Evolutionary conservation across 2,113 vertebrate species (phyloP), one percentile per base, ranked within the genome.

Genomic region (Zosterops hypoxanthus): DNA sequence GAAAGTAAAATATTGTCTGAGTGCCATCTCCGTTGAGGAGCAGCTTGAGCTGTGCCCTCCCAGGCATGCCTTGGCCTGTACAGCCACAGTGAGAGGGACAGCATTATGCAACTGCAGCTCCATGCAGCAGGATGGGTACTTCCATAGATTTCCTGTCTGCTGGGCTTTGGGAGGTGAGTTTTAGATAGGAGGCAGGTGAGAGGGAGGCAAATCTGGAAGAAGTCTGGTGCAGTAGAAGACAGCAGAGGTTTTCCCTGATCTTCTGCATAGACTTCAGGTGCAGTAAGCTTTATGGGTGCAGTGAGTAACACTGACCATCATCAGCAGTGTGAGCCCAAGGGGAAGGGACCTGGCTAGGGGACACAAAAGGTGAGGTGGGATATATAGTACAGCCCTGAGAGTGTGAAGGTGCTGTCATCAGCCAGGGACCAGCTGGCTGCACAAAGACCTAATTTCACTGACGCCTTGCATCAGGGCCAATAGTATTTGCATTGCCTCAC

Each of bases 1-100:
- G 34, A 46, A 94, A 72, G 82, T 3, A 76, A 82, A 50, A 60
- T 36, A 23, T 3, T 42, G 13, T 14, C 63, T 63, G 50, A 39
- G 33, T 82, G 52, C 64, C 61, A 59, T 13, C 25, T 71, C 2
- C 2, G 15, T 29, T 55, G 57, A 88, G 52, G 66, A 82, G 24
- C 29, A 64, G 41, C 44, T 90, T 71, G 65, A 46, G 34, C 39
- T 87, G 42, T 36, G 15, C 29, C 61, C 61, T 92, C 15, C 31
- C 17, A 18, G 63, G 20, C 16, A 6, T 0, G 0, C 29, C 21
- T 65, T 80, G 59, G 25, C 22, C 39, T 12, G 1, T 57, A 12
- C 39, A 87, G 39, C 52, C 23, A 8, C 13, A 8, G 4, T 5
- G 1, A 49, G 36, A 60, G 47, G 22, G 19, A 26, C 6, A 11